Base-by-base conservation (phyloP, 2,113 vertebrate species). In the Bothrops jararaca region DNA sequence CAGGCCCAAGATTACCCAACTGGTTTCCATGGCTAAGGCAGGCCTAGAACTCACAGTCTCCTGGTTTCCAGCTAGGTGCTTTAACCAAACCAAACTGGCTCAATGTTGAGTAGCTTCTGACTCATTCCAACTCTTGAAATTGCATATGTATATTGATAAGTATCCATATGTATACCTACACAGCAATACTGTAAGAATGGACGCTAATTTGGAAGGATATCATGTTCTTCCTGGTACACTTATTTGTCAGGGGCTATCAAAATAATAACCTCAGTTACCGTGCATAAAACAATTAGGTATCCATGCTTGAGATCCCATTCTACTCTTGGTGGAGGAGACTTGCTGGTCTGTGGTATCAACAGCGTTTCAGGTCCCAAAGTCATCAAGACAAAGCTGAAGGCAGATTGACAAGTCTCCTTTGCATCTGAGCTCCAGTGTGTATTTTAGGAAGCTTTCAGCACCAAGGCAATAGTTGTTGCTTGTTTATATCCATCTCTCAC, bases 401-500 rank as follows among this genome's bases (percentile, higher is more conserved):
- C 95, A 93, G 74, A 97, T 92, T 96, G 95, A 95, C 92, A 18
- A 93, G 91, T 92, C 69, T 91, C 97, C 96, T 93, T 92, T 95
- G 93, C 94, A 93, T 94, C 95, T 96, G 95, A 97, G 92, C 90
- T 91, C 93, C 24, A 0, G 86, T 94, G 91, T 96, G 89, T 95
- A 60, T 97, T 96, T 94, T 94, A 95, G 22, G 92, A 92, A 94
- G 95, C 93, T 91, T 85, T 89, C 26, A 89, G 93, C 91, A 96
- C 91, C 86, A 91, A 95, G 93, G 93, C 94, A 94, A 90, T 48
- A 3, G 22, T 94, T 95, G 95, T 96, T 97, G 96, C 26, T 94
- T 96, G 95, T 96, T 97, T 96, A 85, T 85, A 97, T 93, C 94
- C 91, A 86, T 93, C 86, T 95, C 95, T 97, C 94, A 95, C 95